Evolutionary conservation across 2,888 invertebrate species (phyloP).

Genomic region (Iselma pallidipennis): DNA sequence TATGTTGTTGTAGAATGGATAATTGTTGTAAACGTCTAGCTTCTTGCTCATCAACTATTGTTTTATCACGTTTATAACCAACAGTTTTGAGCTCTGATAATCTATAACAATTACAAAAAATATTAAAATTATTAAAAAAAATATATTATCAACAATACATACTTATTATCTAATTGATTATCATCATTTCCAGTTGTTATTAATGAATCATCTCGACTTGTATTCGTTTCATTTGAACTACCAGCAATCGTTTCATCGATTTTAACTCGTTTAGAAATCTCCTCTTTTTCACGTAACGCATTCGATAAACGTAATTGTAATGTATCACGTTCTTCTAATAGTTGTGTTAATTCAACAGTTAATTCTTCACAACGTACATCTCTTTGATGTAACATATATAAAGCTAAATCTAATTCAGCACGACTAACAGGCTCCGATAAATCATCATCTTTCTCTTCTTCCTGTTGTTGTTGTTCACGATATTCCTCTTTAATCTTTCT

Average conservation of each 20-base stretch:
- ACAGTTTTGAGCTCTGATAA: conserved; percentile 75
- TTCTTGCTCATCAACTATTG: conserved; percentile 75
- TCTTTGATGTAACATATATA: conserved; percentile 84
- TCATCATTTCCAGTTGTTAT: background rate
- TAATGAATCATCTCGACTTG: background rate
- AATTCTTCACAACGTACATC: conserved; percentile 86
- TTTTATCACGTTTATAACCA: conserved; percentile 75
- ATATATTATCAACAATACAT: conserved; percentile 3
- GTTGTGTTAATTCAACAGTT: conserved; percentile 78
- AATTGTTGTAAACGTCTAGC: conserved; percentile 72
- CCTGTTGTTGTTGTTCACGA: conserved; percentile 13
- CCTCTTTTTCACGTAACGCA: conserved; percentile 75
- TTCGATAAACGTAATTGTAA: conserved; percentile 81
- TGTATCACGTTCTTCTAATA: conserved; percentile 84
- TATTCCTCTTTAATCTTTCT: conserved; percentile 3
- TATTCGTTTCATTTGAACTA: background rate
- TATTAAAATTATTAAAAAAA: background rate
- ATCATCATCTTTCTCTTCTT: conserved; percentile 32
- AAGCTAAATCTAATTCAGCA: conserved; percentile 76
- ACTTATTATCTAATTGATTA: conserved; percentile 14
- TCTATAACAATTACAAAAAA: conserved; percentile 57
- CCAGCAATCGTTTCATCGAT: conserved; percentile 11
- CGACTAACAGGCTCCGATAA: conserved; percentile 50
- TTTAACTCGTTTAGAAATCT: conserved; percentile 53
- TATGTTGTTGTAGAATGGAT: conserved; percentile 69